phyloP scores from a whole-genome alignment of 2,888 invertebrate genomes.

The Eilema griseolum region DNA sequence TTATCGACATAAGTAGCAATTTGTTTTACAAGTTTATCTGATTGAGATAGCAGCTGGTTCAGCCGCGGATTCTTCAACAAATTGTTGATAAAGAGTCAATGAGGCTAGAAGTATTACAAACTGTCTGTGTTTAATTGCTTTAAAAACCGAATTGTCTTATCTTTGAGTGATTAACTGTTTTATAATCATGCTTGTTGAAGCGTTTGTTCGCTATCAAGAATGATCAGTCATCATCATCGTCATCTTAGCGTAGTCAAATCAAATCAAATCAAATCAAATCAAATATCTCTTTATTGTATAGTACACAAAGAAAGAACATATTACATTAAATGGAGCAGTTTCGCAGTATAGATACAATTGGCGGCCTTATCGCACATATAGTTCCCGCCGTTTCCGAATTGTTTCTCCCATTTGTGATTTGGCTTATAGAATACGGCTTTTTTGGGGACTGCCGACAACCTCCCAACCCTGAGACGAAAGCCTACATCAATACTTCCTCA shows the following conservation, averaged over 20 bases:
- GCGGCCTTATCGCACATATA: too few relatives aligned
- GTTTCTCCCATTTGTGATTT: too few relatives aligned
- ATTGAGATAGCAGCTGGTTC: not conserved
- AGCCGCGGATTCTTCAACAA: not conserved
- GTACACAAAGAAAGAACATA: too few relatives aligned
- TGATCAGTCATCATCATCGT: not conserved
- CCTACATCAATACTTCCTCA: too few relatives aligned
- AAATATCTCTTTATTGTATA: too few relatives aligned
- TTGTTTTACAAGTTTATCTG: conserved; percentile 6
- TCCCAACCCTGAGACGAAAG: too few relatives aligned
- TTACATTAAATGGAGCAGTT: too few relatives aligned
- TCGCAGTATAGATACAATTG: too few relatives aligned
- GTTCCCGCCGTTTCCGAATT: too few relatives aligned
- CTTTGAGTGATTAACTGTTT: not conserved
- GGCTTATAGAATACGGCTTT: too few relatives aligned
- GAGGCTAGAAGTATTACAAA: conserved; percentile 9
- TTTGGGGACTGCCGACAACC: too few relatives aligned
- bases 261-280: too few relatives aligned
- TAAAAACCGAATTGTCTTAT: not conserved
- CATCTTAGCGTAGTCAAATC: not conserved
- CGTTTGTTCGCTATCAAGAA: not conserved
- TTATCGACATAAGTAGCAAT: not conserved
- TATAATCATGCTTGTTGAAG: not conserved
- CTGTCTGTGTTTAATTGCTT: not conserved
- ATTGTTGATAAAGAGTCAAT: not conserved